Evolutionary conservation across 2,113 vertebrate genomes (phyloP), one percentile per base, ranked within the genome.

Genomic region (Rhea americana): DNA sequence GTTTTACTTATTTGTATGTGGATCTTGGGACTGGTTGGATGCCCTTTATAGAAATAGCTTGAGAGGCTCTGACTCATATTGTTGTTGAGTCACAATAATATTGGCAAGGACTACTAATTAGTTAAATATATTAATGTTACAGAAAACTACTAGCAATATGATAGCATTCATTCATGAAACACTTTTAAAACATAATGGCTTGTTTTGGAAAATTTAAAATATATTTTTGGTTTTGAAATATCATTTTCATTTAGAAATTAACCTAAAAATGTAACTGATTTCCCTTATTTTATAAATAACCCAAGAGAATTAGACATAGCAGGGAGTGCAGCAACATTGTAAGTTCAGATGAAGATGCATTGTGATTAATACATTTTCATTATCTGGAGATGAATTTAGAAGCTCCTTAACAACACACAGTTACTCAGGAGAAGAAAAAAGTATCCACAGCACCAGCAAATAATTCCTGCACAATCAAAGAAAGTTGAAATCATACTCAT

Each of bases 61-160:
- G 48, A 81, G 30, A 78, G 30, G 14, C 56, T 89, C 88, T 95
- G 93, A 95, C 87, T 95, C 91, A 94, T 24, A 5, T 47, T 75
- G 63, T 75, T 82, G 7, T 70, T 88, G 91, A 96, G 74, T 93
- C 91, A 95, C 55, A 47, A 6, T 21, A 79, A 58, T 11, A 70
- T 11, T 32, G 58, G 7, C 21, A 94, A 79, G 25, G 81, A 84
- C 58, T 91, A 62, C 55, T 90, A 81, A 83, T 91, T 76, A 92
- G 48, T 75, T 85, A 91, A 73, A 35, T 37, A 12, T 25, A 70
- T 43, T 32, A 72, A 63, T 86, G 93, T 86, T 72, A 65, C n/a
- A 82, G 22, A 82, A 91, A 93, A 89, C 1, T 37, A 28, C 28
- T 62, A 73, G 53, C 82, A 83, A 55, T 20, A 47, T 17, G 9